phyloP scores from a whole-genome alignment of 2,888 invertebrate species.

The Phania funesta region DNA sequence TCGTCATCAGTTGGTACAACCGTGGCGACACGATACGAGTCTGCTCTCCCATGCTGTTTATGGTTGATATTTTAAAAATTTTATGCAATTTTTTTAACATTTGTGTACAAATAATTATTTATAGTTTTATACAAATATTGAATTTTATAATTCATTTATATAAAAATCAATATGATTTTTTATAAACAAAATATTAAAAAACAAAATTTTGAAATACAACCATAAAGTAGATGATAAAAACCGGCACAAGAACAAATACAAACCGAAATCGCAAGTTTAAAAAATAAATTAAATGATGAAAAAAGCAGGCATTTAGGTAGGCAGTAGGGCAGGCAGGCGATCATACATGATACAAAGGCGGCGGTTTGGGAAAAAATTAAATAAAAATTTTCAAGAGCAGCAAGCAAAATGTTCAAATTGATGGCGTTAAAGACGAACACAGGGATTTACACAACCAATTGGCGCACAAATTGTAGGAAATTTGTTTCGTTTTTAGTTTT shows the following conservation, averaged over 20 bases:
- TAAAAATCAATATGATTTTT: conserved; percentile 11
- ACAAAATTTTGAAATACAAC: conserved; percentile 33
- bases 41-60: conserved; percentile 94
- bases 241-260: conserved; percentile 48
- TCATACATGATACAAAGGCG: conserved; percentile 6
- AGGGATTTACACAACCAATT: conserved; percentile 45
- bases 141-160: conserved; percentile 17
- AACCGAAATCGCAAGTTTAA: conserved; percentile 45
- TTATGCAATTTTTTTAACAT: neutral
- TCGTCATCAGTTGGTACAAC: conserved; percentile 95
- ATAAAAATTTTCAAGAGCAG: neutral
- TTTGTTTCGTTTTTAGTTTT: conserved; percentile 17
- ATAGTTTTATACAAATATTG: conserved; percentile 34
- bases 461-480: conserved; percentile 44
- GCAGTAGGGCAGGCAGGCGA: conserved; percentile 7
- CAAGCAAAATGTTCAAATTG: conserved; percentile 26
- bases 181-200: conserved; percentile 20
- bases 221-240: conserved; percentile 35
- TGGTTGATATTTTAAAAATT: conserved; percentile 16
- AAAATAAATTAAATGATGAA: conserved; percentile 23
- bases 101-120: conserved; percentile 11
- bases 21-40: conserved; percentile 98
- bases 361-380: conserved; percentile 4
- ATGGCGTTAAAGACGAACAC: conserved; percentile 35
- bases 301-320: neutral